Evolutionary conservation across 2,113 vertebrate genomes (phyloP).

Genomic region (Pseudonaja textilis): DNA sequence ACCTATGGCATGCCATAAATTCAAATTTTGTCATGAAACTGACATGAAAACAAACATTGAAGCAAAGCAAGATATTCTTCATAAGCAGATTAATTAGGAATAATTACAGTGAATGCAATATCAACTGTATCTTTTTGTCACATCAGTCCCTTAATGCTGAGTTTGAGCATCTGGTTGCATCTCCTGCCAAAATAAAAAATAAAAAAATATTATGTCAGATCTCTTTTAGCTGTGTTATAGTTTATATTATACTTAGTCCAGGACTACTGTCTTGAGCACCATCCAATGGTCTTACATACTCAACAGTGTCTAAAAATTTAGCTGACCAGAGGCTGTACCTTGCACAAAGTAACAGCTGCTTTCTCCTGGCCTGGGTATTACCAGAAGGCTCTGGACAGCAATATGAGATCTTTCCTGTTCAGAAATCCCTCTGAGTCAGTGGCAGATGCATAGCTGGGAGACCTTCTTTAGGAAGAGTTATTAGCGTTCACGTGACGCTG

Average conservation of each 20-base stretch:
- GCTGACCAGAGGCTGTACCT: neutral
- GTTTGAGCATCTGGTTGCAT: neutral
- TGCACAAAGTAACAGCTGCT: neutral
- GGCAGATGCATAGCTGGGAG: slow-evolving; percentile 16
- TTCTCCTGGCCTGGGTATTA: neutral
- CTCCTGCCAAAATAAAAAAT: neutral
- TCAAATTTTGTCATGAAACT: neutral
- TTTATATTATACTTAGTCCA: neutral
- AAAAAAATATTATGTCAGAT: neutral
- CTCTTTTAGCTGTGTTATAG: neutral
- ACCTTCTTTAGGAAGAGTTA: slow-evolving; percentile 31
- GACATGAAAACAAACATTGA: neutral
- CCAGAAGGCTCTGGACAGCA: neutral
- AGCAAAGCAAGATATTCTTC: neutral
- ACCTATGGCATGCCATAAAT: neutral
- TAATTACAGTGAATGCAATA: neutral
- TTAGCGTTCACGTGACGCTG: neutral
- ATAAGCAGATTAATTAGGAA: neutral
- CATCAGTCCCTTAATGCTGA: neutral
- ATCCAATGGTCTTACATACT: neutral
- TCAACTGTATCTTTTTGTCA: neutral
- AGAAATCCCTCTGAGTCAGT: neutral
- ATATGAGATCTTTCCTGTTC: neutral
- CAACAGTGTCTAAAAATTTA: neutral
- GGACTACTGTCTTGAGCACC: neutral